Evolutionary conservation across 92 coral and sea anemone genomes (phyloP).

Genomic region (Montipora capitata): DNA sequence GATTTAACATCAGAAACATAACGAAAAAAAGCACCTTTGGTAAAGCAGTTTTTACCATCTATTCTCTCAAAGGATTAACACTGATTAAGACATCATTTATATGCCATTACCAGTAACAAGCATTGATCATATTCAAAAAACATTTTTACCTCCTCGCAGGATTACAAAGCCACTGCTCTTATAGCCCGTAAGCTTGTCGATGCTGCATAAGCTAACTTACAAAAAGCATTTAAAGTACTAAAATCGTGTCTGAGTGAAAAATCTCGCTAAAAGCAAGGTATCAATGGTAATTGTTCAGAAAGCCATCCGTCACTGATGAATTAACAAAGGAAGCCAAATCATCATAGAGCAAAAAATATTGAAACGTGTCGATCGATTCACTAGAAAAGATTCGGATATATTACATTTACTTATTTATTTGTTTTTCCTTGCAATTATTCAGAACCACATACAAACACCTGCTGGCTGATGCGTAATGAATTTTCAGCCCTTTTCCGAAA

Average conservation of each 20-base stretch:
- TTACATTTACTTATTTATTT: neutral
- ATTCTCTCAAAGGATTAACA: neutral
- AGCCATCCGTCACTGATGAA: neutral
- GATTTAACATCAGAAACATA: neutral
- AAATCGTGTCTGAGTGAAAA: neutral
- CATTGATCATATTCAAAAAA: neutral
- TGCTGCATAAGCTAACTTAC: neutral
- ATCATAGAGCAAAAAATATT: neutral
- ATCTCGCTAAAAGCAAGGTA: constrained; percentile 15
- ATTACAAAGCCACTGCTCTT: neutral
- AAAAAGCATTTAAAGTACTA: constrained; percentile 16
- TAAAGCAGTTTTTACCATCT: neutral
- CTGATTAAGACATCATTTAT: neutral
- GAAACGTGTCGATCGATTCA: neutral
- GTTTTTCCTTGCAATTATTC: constrained; percentile 39
- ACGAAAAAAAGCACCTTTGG: neutral
- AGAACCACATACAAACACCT: constrained; percentile 38
- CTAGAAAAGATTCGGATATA: neutral
- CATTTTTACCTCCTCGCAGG: neutral
- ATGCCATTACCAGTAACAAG: neutral
- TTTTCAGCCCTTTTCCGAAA: constrained; percentile 34
- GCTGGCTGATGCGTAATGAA: constrained; percentile 23
- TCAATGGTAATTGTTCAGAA: constrained; percentile 11
- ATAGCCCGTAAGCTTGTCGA: neutral
- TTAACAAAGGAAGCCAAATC: neutral